Conservation (phyloP, 2,888 invertebrate species). For the Linnaemya vulpina region DNA sequence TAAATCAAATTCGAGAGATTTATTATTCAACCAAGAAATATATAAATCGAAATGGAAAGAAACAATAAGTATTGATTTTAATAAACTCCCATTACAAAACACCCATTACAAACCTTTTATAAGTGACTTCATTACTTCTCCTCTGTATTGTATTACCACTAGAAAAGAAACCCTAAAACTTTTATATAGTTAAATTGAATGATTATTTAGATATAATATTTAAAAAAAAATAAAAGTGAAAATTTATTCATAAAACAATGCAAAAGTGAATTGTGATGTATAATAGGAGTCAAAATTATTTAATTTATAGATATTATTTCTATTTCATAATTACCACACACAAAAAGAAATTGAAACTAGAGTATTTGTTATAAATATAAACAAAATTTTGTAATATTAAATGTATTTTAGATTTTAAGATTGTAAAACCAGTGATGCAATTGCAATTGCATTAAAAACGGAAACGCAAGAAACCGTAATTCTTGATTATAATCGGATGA, state of each 20-base stretch:
- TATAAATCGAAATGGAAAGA: too few species aligned
- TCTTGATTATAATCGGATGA: neutral
- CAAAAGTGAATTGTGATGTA: constrained; percentile 72
- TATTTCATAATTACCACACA: constrained; percentile 1
- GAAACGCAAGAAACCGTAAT: neutral
- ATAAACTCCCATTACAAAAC: too few species aligned
- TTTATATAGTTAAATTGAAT: constrained; percentile 32
- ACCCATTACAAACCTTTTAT: too few species aligned
- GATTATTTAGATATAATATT: constrained; percentile 24
- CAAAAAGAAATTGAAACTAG: neutral
- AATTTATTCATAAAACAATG: constrained; percentile 59
- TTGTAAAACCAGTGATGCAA: neutral
- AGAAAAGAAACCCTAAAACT: neutral
- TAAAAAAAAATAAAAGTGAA: constrained; percentile 4
- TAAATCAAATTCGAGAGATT: too few species aligned
- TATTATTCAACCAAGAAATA: too few species aligned
- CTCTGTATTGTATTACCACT: neutral
- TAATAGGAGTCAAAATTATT: constrained; percentile 54
- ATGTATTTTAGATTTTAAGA: constrained; percentile 33
- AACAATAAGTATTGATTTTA: too few species aligned
- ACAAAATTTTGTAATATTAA: constrained; percentile 27
- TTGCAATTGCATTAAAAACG: neutral
- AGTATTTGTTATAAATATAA: constrained; percentile 35
- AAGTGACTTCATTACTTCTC: too few species aligned
- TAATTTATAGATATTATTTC: constrained; percentile 27